These are phyloP conservation scores for Cossypha caffra DNA, from an alignment of 2,797 vertebrate genomes.

Conservation along the genomic window DNA sequence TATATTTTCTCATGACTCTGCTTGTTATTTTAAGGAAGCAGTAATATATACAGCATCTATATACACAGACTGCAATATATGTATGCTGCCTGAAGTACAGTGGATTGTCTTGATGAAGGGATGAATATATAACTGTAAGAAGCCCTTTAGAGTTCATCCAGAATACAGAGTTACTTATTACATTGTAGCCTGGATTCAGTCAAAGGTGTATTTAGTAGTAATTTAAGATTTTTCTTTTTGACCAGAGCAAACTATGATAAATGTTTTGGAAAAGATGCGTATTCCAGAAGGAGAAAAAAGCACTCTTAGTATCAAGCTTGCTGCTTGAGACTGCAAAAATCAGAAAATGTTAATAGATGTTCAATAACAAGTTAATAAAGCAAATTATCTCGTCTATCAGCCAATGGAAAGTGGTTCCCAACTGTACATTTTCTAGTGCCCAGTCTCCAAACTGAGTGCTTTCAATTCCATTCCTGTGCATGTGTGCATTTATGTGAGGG, in stretches of 20 bases:
- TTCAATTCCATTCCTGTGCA: not conserved
- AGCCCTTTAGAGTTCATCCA: conserved; percentile 56
- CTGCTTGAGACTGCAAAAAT: not conserved
- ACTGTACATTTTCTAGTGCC: not conserved
- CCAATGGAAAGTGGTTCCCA: not conserved
- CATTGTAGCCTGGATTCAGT: conserved; percentile 35
- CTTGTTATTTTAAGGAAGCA: conserved; percentile 69
- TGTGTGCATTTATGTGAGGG: not conserved
- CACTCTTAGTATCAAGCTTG: not conserved
- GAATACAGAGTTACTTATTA: conserved; percentile 8
- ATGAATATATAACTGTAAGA: conserved; percentile 17
- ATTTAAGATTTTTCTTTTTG: conserved; percentile 9
- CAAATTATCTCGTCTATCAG: not conserved
- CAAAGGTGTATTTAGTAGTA: conserved; percentile 34
- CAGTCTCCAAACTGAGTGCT: not conserved
- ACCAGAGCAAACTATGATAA: not conserved
- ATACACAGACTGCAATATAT: conserved; percentile 44
- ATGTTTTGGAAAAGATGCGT: not conserved
- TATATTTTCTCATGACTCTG: conserved; percentile 52
- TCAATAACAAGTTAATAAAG: not conserved
- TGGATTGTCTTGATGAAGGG: conserved; percentile 21
- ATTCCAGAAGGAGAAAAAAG: not conserved
- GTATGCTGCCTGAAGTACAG: conserved; percentile 11
- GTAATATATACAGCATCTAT: conserved; percentile 64
- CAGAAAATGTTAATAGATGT: not conserved